Percentiles rank a stretch among this genome's conserved stretches.
These are phyloP conservation scores for Prunella fulvescens DNA, from an alignment of 2,113 vertebrate genomes.

Conservation along the genomic window DNA sequence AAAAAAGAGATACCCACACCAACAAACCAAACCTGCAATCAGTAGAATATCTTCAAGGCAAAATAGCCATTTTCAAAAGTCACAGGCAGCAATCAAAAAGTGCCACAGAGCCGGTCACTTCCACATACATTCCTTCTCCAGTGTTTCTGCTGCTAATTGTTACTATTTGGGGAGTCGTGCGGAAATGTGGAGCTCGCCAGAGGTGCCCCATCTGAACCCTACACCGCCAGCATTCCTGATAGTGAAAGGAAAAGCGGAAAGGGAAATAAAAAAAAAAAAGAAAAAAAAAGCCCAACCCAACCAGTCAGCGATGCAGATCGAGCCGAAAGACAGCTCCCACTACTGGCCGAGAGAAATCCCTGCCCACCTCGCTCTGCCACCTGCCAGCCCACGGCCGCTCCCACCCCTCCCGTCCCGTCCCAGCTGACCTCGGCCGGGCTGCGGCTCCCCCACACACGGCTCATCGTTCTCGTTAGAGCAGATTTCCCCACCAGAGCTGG, in stretches of 20 bases:
- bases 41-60: not conserved
- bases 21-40: not conserved
- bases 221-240: not conserved
- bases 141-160: not conserved
- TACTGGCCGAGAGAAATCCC: not conserved
- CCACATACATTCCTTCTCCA: fast-evolving
- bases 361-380: not conserved
- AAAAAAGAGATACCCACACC: too few relatives aligned
- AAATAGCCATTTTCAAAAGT: not conserved
- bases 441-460: fast-evolving
- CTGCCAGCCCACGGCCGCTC: not conserved
- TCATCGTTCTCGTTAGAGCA: fast-evolving
- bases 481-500: not conserved
- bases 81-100: not conserved
- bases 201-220: not conserved
- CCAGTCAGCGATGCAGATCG: not conserved
- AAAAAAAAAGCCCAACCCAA: not conserved
- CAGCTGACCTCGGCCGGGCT: not conserved
- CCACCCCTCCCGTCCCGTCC: fast-evolving
- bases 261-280: not conserved
- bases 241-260: not conserved
- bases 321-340: not conserved
- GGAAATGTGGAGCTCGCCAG: not conserved
- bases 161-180: not conserved
- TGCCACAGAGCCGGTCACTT: not conserved